phyloP scores from a whole-genome alignment of 1,140 invertebrate genomes.

The Platorchestia sp. region DNA sequence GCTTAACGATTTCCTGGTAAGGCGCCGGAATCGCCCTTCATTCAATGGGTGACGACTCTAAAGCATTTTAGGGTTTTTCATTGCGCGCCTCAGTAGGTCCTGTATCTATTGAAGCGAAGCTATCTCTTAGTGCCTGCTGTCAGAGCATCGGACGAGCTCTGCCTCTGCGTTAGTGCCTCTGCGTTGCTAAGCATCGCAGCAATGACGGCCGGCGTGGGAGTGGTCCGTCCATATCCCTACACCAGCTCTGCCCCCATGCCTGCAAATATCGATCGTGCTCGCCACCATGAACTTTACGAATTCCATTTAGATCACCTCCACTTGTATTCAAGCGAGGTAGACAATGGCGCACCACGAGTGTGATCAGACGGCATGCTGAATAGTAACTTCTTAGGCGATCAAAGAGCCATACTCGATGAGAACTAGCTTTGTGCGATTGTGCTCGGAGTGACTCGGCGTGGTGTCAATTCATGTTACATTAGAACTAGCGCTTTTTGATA shows the following conservation, averaged over 20 bases:
- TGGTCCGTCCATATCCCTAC: not conserved
- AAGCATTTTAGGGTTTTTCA: slow-evolving; percentile 20
- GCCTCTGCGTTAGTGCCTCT: too few species aligned
- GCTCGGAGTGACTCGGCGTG: not conserved
- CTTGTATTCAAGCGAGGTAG: not conserved
- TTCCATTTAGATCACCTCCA: not conserved
- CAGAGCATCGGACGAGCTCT: not conserved
- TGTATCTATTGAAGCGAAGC: not conserved
- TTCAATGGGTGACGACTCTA: slow-evolving; percentile 21
- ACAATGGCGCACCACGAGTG: not conserved
- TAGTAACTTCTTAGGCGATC: not conserved
- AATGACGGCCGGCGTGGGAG: not conserved
- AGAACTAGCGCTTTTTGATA: not conserved
- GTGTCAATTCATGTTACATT: not conserved
- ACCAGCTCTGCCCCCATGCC: not conserved
- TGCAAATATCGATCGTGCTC: not conserved
- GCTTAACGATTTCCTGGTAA: slow-evolving; percentile 31
- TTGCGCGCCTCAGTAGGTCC: not conserved
- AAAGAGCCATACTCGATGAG: not conserved
- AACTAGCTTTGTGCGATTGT: not conserved
- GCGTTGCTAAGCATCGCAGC: not conserved
- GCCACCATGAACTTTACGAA: not conserved
- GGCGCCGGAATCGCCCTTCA: slow-evolving; percentile 28
- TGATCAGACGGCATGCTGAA: not conserved
- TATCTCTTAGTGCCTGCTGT: slow-evolving; percentile 44